phyloP scores from a whole-genome alignment of 2,113 vertebrate genomes.

The Crotalus tigris region DNA sequence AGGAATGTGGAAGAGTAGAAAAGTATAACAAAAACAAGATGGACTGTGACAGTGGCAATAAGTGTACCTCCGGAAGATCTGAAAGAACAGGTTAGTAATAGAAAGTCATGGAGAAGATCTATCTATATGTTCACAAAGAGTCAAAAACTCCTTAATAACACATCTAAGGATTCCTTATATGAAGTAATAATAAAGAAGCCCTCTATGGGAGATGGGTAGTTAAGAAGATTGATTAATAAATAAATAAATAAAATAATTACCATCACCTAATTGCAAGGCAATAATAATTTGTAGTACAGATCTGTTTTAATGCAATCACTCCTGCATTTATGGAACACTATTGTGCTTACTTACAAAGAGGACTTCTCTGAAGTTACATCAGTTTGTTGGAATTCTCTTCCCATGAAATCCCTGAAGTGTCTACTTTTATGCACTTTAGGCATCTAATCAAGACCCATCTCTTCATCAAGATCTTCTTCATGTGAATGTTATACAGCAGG shows the following conservation, averaged over 20 bases:
- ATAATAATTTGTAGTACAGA: background rate
- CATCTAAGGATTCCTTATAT: background rate
- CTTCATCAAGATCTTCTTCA: background rate
- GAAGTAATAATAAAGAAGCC: background rate
- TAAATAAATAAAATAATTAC: background rate
- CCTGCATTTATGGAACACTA: background rate
- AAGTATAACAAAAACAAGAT: background rate
- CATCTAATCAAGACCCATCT: background rate
- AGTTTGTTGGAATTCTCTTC: background rate
- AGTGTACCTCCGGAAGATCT: background rate
- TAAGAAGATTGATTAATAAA: no score
- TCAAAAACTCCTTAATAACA: background rate
- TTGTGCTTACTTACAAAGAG: background rate
- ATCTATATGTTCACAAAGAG: background rate
- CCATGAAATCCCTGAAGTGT: background rate
- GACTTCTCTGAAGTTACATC: background rate
- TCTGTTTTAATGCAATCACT: background rate
- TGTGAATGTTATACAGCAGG: background rate
- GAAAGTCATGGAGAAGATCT: background rate
- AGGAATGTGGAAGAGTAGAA: background rate
- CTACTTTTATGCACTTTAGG: background rate
- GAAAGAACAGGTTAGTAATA: background rate
- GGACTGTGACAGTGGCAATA: background rate
- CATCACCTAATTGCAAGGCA: background rate
- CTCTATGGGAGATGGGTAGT: no score